A percentile compares a stretch with the other conserved stretches of the same genome.
phyloP scores from a whole-genome alignment of 2,888 invertebrate genomes.

The Ceraclea dissimilis region DNA sequence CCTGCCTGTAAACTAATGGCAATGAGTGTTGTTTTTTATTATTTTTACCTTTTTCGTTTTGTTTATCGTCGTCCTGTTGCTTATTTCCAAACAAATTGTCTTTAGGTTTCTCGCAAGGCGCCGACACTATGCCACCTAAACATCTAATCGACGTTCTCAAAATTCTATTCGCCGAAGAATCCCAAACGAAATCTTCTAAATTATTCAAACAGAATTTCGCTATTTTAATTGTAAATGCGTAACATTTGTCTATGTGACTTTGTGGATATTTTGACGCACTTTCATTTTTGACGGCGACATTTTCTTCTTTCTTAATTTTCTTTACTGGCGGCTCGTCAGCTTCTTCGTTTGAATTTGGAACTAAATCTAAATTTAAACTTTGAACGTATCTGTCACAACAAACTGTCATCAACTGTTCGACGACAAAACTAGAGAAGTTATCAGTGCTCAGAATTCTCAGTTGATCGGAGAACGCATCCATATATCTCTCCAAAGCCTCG shows the following conservation, averaged over 20 bases:
- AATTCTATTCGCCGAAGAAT: conserved; percentile 69
- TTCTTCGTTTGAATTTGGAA: neutral
- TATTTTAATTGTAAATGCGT: conserved; percentile 60
- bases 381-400: conserved; percentile 48
- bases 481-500: conserved; percentile 55
- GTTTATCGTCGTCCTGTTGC: conserved; percentile 29
- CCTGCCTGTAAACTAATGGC: conserved; percentile 39
- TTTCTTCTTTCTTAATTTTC: conserved; percentile 22
- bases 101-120: conserved; percentile 43
- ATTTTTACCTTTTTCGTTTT: conserved; percentile 36
- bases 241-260: conserved; percentile 49
- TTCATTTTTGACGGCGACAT: neutral
- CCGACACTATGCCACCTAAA: conserved; percentile 56
- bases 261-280: conserved; percentile 33
- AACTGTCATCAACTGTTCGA: conserved; percentile 60
- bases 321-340: conserved; percentile 17
- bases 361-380: conserved; percentile 31
- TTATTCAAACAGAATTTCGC: conserved; percentile 75
- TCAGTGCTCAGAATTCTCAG: conserved; percentile 67
- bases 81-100: conserved; percentile 36
- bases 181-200: conserved; percentile 76
- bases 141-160: conserved; percentile 64
- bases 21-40: conserved; percentile 34
- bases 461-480: conserved; percentile 54
- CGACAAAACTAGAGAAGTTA: conserved; percentile 70